Conservation (phyloP, 2,888 invertebrate genomes). For the Agrochola litura region DNA sequence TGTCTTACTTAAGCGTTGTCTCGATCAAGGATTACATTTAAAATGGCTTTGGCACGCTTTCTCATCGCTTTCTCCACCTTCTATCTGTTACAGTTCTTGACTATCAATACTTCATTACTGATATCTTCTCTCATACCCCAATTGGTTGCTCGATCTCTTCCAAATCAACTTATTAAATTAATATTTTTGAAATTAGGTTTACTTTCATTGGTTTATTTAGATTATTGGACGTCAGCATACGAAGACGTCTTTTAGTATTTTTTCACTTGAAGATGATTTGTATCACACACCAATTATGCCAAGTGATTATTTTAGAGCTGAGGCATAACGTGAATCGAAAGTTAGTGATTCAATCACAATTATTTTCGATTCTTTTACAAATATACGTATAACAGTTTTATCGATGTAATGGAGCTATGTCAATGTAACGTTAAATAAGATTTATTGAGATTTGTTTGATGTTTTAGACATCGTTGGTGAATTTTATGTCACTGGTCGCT, state of each 20-base stretch:
- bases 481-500: background rate
- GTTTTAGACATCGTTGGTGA: background rate
- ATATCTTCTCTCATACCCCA: constrained; percentile 64
- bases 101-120: constrained; percentile 56
- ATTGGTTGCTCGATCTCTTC: constrained; percentile 68
- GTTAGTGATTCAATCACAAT: background rate
- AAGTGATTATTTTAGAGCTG: background rate
- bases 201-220: constrained; percentile 35
- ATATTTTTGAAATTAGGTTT: constrained; percentile 41
- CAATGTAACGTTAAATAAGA: background rate
- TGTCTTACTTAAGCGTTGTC: constrained; percentile 5
- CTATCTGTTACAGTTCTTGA: constrained; percentile 51
- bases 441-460: background rate
- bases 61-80: constrained; percentile 72
- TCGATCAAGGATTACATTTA: constrained; percentile 55
- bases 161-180: constrained; percentile 64
- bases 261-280: constrained; percentile 35
- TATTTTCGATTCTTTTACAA: background rate
- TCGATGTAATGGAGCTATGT: too few relatives aligned
- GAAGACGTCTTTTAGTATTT: background rate
- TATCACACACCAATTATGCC: constrained; percentile 23
- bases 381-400: background rate
- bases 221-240: constrained; percentile 24
- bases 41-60: constrained; percentile 81
- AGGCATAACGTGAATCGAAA: background rate